A percentile compares a stretch with the other conserved stretches of the same genome.
phyloP scores from a whole-genome alignment of 2,888 invertebrate genomes.

The Synanthedon formicaeformis region DNA sequence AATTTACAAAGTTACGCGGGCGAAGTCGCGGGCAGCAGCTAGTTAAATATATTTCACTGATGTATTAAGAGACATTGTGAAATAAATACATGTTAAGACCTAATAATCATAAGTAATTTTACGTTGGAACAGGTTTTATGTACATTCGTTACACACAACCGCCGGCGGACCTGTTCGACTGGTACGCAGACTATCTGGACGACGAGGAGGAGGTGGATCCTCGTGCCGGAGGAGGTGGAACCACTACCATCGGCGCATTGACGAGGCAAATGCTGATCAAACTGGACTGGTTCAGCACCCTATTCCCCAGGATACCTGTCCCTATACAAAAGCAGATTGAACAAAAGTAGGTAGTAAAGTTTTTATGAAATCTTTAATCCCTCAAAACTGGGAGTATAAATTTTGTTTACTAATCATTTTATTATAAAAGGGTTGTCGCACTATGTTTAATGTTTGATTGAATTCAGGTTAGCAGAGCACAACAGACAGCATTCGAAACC shows the following conservation, averaged over 20 bases:
- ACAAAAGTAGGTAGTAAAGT: constrained; percentile 67
- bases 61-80: no score
- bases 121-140: constrained; percentile 71
- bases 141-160: constrained; percentile 95
- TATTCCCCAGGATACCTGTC: constrained; percentile 98
- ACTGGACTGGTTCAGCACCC: constrained; percentile 98
- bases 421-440: no score
- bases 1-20: no score
- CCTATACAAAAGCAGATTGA: constrained; percentile 96
- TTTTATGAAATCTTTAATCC: constrained; percentile 3
- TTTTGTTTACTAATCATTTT: no score
- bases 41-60: no score
- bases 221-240: constrained; percentile 96
- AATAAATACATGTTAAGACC: no score
- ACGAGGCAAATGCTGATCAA: constrained; percentile 93
- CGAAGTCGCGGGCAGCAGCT: no score
- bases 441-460: no score
- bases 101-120: no score
- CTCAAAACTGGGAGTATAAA: no score
- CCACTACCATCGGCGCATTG: constrained; percentile 92
- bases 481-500: constrained; percentile 37
- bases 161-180: constrained; percentile 93
- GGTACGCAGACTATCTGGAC: constrained; percentile 96
- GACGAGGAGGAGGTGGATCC: constrained; percentile 98
- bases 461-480: constrained; percentile 55